Evolutionary conservation across 2,113 vertebrate genomes (phyloP).

Genomic region (Microcebus tavaratra): DNA sequence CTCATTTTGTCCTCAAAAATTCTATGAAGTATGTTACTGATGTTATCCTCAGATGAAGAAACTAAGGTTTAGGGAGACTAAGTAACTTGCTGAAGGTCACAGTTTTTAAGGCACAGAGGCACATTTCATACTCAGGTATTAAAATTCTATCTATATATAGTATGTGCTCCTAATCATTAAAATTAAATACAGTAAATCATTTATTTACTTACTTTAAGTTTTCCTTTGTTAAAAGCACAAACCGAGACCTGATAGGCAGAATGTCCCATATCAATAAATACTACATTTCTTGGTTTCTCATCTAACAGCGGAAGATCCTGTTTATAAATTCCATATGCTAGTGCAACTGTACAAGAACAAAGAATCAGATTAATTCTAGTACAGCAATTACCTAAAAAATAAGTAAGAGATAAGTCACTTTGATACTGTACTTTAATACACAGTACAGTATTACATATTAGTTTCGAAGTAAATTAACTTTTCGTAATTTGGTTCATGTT

Average conservation of each 20-base stretch:
- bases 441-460: neutral
- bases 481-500: constrained; percentile 16
- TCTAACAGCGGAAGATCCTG: constrained; percentile 94
- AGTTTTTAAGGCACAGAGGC: constrained; percentile 22
- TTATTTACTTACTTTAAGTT: constrained; percentile 91
- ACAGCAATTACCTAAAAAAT: neutral
- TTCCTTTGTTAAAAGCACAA: constrained; percentile 97
- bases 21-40: neutral
- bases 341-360: constrained; percentile 89
- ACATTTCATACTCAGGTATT: neutral
- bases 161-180: constrained; percentile 7
- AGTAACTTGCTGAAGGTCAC: neutral
- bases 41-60: neutral
- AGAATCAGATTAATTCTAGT: constrained; percentile 32
- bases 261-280: constrained; percentile 97
- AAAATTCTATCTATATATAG: neutral
- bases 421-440: constrained; percentile 4
- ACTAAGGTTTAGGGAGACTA: neutral
- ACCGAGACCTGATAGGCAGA: constrained; percentile 95
- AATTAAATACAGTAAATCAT: neutral
- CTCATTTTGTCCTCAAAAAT: constrained; percentile 6
- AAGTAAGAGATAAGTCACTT: constrained; percentile 14
- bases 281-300: constrained; percentile 95
- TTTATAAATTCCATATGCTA: constrained; percentile 98
- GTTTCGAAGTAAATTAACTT: constrained; percentile 31